These are phyloP conservation scores for Stichodactyla mertensii DNA, from an alignment of 64 coral and sea anemone species.

Conservation along the genomic window DNA sequence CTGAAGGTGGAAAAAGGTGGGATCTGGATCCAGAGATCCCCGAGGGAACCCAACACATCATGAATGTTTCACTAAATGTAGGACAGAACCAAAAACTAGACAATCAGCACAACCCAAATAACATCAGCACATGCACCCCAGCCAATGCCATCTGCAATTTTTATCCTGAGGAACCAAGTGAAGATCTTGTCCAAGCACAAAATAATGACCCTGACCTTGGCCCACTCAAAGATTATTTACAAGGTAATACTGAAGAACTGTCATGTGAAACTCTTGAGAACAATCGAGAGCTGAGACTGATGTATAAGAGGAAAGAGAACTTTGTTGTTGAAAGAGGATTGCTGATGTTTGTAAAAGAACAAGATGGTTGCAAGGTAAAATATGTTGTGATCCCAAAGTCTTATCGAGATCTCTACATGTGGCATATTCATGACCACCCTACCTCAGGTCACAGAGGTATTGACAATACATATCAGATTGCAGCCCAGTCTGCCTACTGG, in stretches of 20 bases:
- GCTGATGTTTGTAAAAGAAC: constrained; percentile 1
- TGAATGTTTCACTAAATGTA: background rate
- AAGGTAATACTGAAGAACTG: background rate
- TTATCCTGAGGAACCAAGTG: background rate
- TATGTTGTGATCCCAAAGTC: constrained; percentile 1
- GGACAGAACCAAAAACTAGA: background rate
- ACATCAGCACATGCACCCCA: background rate
- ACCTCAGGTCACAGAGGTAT: background rate
- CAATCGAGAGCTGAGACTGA: background rate
- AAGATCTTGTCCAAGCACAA: background rate
- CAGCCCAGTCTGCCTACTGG: background rate
- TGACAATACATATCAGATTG: background rate
- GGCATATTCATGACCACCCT: background rate
- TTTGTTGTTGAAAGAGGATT: background rate
- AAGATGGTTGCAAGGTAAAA: background rate
- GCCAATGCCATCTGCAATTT: background rate
- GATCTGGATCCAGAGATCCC: background rate
- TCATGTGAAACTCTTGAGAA: background rate
- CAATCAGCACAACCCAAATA: background rate
- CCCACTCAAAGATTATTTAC: background rate
- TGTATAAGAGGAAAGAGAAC: background rate
- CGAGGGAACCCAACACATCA: background rate
- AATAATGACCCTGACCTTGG: background rate
- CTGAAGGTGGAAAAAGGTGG: background rate
- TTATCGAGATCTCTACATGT: background rate